Conservation (phyloP, 35 echinoderm and acorn worm species). For the Holothuria glaberrima region DNA sequence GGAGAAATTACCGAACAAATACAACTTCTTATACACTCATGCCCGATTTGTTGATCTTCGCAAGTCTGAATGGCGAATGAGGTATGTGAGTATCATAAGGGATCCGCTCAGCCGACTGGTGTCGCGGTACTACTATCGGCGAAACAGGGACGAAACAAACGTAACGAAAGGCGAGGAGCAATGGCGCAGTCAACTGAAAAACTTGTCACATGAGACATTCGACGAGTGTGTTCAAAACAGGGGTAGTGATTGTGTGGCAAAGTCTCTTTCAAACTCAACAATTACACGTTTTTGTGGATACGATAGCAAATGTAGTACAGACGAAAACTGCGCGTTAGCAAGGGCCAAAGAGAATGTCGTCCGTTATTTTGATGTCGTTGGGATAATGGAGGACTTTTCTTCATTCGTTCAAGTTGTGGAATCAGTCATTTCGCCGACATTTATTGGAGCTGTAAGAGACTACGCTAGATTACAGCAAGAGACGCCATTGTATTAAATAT, state of each 20-base stretch:
- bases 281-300: slow-evolving; percentile 36
- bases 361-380: slow-evolving; percentile 13
- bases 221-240: slow-evolving; percentile 16
- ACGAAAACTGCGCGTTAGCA: not conserved
- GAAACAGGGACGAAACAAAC: slow-evolving; percentile 5
- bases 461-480: not conserved
- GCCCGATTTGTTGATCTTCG: slow-evolving; percentile 17
- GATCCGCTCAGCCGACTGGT: slow-evolving; percentile 29
- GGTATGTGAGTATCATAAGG: not conserved
- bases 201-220: not conserved
- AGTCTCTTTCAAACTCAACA: not conserved
- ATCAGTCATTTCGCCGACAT: not conserved
- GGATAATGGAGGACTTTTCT: slow-evolving; percentile 34
- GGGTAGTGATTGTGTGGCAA: not conserved
- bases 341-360: slow-evolving; percentile 25
- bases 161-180: not conserved
- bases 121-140: slow-evolving; percentile 17
- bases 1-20: not conserved
- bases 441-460: not conserved
- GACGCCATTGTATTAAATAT: not conserved
- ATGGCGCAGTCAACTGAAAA: not conserved
- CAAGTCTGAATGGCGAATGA: not conserved
- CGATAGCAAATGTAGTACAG: not conserved
- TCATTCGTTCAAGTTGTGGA: slow-evolving; percentile 11
- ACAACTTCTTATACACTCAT: slow-evolving; percentile 16